Percentiles rank a stretch among this genome's conserved stretches.
Conservation (phyloP, 2,113 vertebrate genomes). For the Petaurus breviceps region DNA sequence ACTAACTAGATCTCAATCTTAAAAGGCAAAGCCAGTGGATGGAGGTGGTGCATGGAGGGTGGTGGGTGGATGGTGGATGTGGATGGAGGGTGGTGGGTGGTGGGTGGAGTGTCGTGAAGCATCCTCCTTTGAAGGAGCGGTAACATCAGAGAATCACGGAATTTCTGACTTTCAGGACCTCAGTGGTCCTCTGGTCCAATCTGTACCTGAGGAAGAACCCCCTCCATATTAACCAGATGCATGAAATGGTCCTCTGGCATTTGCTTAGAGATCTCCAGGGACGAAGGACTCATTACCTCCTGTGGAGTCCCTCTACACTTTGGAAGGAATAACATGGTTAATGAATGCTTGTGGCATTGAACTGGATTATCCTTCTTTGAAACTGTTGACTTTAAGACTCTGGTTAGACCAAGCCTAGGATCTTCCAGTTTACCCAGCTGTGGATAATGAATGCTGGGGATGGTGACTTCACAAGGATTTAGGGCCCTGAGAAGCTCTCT, state of each 20-base stretch:
- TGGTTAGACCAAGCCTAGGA: neutral
- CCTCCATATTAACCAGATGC: neutral
- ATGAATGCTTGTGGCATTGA: neutral
- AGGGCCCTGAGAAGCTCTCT: neutral
- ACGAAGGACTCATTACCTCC: neutral
- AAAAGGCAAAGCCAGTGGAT: neutral
- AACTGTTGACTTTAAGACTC: neutral
- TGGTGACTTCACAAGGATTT: no score
- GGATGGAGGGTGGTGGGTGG: no score
- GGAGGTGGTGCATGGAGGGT: no score
- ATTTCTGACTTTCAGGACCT: neutral
- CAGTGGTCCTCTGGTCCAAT: neutral
- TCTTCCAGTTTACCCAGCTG: no score
- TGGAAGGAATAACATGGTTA: neutral
- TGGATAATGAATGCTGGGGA: no score
- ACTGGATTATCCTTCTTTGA: neutral
- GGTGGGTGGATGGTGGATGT: no score
- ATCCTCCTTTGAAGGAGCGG: neutral
- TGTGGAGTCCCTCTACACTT: neutral
- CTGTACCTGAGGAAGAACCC: neutral
- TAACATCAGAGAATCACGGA: neutral
- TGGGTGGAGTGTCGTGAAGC: neutral
- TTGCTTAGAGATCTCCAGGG: neutral
- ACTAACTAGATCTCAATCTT: neutral
- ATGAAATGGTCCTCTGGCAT: neutral